Percentiles rank a stretch among this genome's conserved stretches.
These are phyloP conservation scores for Tethya wilhelma DNA, from an alignment of 37 sponge, comb jelly and placozoan species.

Conservation along the genomic window DNA sequence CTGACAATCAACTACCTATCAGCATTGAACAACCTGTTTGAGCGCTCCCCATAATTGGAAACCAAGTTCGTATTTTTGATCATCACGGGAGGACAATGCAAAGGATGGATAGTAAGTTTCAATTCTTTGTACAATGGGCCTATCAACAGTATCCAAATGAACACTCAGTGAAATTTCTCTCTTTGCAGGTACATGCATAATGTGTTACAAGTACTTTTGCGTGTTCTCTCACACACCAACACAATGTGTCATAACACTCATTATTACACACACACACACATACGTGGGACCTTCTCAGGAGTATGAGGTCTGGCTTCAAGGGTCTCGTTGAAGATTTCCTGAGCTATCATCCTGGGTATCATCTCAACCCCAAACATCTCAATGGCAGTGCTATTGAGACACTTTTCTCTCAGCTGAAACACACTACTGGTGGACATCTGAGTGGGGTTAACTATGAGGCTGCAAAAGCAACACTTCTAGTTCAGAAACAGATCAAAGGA, in stretches of 20 bases:
- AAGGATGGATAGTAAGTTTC: slow-evolving; percentile 14
- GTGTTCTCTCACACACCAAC: neutral
- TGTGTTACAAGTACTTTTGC: neutral
- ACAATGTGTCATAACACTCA: neutral
- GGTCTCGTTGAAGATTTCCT: neutral
- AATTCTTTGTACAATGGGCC: slow-evolving; percentile 10
- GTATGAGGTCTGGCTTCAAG: neutral
- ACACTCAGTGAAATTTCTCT: neutral
- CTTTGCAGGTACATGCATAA: slow-evolving; percentile 1
- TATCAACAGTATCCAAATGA: neutral
- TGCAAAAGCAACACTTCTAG: slow-evolving; percentile 7
- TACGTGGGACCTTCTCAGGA: neutral
- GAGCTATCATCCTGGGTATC: slow-evolving; percentile 10
- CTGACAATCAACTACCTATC: neutral
- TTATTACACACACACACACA: neutral
- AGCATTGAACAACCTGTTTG: slow-evolving; percentile 33
- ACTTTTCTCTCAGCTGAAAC: slow-evolving; percentile 14
- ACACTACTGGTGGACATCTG: slow-evolving; percentile 2
- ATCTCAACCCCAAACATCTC: slow-evolving; percentile 8
- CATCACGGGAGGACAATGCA: neutral
- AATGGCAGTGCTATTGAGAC: slow-evolving; percentile 40
- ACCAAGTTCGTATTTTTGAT: neutral
- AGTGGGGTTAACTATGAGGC: neutral
- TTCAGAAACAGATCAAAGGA: neutral
- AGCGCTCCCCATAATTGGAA: neutral